Percentiles rank a stretch among this genome's conserved stretches.
Conservation (phyloP, 2,888 invertebrate species). For the Tenodera sinensis region DNA sequence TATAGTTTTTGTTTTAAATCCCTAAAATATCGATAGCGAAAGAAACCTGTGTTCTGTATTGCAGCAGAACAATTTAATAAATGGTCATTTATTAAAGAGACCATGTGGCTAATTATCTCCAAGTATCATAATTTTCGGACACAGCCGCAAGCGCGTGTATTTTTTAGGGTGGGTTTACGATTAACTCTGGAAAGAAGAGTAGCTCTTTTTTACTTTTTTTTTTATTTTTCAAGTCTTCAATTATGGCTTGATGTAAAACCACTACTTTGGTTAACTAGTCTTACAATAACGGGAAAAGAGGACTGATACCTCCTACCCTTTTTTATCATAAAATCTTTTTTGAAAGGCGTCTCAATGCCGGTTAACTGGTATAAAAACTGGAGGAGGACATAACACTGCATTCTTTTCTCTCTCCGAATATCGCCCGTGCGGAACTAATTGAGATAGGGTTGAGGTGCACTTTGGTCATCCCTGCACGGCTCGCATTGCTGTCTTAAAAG, state of each 20-base stretch:
- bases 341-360: not conserved
- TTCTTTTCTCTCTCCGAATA: not conserved
- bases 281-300: not conserved
- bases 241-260: not conserved
- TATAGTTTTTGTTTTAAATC: not conserved
- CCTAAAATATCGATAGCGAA: not conserved
- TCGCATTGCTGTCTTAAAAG: not conserved
- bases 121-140: not conserved
- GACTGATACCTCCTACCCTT: not conserved
- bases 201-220: not conserved
- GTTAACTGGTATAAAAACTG: not conserved
- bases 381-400: not conserved
- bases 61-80: not conserved
- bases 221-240: not conserved
- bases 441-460: not conserved
- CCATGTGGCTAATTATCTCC: not conserved
- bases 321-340: not conserved
- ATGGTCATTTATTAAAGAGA: not conserved
- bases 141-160: not conserved
- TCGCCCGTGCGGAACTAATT: not conserved
- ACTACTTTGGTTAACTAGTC: not conserved
- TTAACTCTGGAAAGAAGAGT: not conserved
- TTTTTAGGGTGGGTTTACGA: not conserved
- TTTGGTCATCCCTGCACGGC: not conserved
- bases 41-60: not conserved